These are phyloP conservation scores for Galleria mellonella DNA, from an alignment of 1,140 invertebrate genomes.

Conservation along the genomic window DNA sequence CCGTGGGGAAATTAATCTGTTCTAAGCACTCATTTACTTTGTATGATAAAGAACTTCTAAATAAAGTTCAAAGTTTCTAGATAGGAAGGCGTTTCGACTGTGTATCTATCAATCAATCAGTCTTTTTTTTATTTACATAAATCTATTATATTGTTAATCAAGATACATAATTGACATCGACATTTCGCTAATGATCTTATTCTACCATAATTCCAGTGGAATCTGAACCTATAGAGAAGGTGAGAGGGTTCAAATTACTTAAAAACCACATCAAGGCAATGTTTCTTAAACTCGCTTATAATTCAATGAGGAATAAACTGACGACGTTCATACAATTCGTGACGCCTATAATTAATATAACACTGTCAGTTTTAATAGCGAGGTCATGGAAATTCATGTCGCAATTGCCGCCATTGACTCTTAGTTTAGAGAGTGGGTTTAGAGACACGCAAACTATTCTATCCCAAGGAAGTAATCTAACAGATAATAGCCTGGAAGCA, in stretches of 20 bases:
- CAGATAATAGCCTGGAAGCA: slow-evolving; percentile 32
- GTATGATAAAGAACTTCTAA: too few species aligned
- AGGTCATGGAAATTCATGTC: slow-evolving; percentile 62
- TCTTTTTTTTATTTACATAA: too few species aligned
- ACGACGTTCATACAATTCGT: slow-evolving; percentile 75
- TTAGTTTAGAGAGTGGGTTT: slow-evolving; percentile 58
- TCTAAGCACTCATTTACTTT: too few species aligned
- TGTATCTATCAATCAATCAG: too few species aligned
- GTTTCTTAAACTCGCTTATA: slow-evolving; percentile 77
- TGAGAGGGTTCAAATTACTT: slow-evolving; percentile 55
- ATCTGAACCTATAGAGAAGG: slow-evolving; percentile 49
- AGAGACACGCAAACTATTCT: slow-evolving; percentile 46
- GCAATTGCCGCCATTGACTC: slow-evolving; percentile 55
- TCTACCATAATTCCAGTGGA: slow-evolving; percentile 34
- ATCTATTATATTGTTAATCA: too few species aligned
- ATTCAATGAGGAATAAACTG: slow-evolving; percentile 74
- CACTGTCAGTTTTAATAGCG: slow-evolving; percentile 74
- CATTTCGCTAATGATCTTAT: too few species aligned
- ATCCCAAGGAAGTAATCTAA: slow-evolving; percentile 27
- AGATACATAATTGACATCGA: too few species aligned
- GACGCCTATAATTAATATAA: slow-evolving; percentile 77
- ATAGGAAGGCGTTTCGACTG: too few species aligned
- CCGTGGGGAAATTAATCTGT: too few species aligned
- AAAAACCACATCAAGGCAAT: slow-evolving; percentile 78
- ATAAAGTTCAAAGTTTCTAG: too few species aligned